Base-by-base conservation (phyloP, 2,888 invertebrate species). In the Drosophila histrio region DNA sequence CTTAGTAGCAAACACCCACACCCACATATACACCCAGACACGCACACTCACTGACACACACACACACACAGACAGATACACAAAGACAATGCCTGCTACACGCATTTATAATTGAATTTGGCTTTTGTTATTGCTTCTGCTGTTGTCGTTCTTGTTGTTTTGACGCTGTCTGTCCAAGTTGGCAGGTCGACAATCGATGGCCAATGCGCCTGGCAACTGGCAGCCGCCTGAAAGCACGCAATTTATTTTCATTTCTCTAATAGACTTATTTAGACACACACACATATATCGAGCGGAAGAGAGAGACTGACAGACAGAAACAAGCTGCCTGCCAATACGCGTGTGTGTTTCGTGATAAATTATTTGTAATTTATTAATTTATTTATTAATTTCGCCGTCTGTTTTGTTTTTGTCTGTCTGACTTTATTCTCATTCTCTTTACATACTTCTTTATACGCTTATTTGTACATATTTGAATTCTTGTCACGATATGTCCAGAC, bases 331-430 rank as follows among this genome's bases (percentile, higher is more conserved):
- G 82, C 86, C 85, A 84, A 79, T 85, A 81, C 58, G 60, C 64
- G 64, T 61, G 53, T 62, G 56, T 58, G 57, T 65, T 62, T 67
- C 71, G 74, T 88, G 85, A 82, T 88, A 88, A 87, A 82, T 82
- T 82, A 84, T 87, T 87, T 87, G 89, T 88, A 88, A 82, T 88
- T 82, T 87, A 88, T 88, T 77, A 83, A 82, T 88, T 82, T 88
- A 88, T 82, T 88, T 88, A 87, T 82, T 88, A 80, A 84, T 80
- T 80, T 84, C 24, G 34, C 60, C 66, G 59, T 62, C 56, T 73
- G 66, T 68, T 79, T 64, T 60, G 56, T 53, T 57, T 56, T 65
- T 59, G 61, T 65, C 61, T 66, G 46, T 59, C 61, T 63, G 24
- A 17, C 32, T 21, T 11, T 13, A 21, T 13, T 22, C 9, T n/a